Evolutionary conservation across 2,797 vertebrate species (phyloP), one percentile per base, ranked within the genome.

Genomic region (Apogon hyalosoma): DNA sequence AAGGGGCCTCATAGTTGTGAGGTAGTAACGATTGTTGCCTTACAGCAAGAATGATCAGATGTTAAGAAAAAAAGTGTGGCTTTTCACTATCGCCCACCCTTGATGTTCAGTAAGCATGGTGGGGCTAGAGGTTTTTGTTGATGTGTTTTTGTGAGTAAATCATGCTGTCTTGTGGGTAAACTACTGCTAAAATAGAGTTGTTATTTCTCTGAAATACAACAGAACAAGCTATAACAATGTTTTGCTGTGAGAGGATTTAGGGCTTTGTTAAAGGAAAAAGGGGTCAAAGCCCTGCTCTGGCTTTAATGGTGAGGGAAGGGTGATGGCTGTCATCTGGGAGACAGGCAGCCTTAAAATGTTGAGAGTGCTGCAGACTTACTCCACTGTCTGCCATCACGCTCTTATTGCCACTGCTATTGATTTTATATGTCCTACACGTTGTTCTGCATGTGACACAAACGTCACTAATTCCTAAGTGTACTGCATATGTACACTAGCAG

Each of bases 311-410:
- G 54, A 21, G 63, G 69, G 8, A 59, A 54, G 24, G 19, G 19
- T 21, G 19, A 21, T 21, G 19, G 24, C 24, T 28, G 24, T 36
- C 33, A 36, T 36, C 33, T 36, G 73, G 59, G 46, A 53, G 59
- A 77, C 11, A 53, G 59, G 75, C 11, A 66, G 21, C 28, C 10
- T 69, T 72, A 74, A 78, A 75, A 62, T 33, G 33, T 36, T 8
- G 9, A 36, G 9, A 36, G 33, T 1, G 9, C 33, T 36, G 33
- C 7, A 10, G 33, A 36, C 33, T 36, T 36, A 36, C 33, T 10
- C 33, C 9, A 36, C 33, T 8, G 33, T 36, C 33, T 36, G 33
- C 33, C 33, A 36, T 36, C 33, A 36, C 9, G 1, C 33, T 36
- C 33, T 36, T 36, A 9, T 36, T 36, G 33, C 33, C 7, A 3